These are phyloP conservation scores for Mystacornis crossleyi DNA, from an alignment of 2,113 vertebrate species.

Conservation along the genomic window DNA sequence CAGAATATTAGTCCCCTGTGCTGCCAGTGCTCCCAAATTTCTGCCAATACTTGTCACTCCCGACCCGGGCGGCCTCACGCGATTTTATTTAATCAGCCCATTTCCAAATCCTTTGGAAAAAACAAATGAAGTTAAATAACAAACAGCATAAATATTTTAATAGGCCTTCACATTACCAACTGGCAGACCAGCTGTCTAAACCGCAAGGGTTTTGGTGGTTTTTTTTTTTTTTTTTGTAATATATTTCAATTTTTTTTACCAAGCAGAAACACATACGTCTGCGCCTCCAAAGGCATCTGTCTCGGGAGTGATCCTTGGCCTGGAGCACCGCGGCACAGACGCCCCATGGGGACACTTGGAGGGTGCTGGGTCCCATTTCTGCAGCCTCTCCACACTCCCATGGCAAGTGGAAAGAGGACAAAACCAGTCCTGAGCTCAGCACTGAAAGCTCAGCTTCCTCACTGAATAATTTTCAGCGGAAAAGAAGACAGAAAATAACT, in stretches of 20 bases:
- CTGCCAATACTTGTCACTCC: slow-evolving; percentile 36
- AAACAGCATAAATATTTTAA: slow-evolving; percentile 65
- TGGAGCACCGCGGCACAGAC: fast-evolving
- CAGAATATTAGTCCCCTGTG: not conserved
- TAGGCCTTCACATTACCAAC: slow-evolving; percentile 57
- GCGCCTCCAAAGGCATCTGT: not conserved
- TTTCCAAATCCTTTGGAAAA: not conserved
- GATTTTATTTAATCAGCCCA: not conserved
- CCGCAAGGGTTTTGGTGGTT: not conserved
- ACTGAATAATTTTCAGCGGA: not conserved
- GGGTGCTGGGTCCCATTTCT: not conserved
- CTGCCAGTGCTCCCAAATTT: slow-evolving; percentile 5
- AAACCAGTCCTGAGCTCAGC: not conserved
- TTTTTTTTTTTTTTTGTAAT: not conserved
- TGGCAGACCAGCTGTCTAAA: slow-evolving; percentile 60
- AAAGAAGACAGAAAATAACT: not conserved
- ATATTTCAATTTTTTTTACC: not conserved
- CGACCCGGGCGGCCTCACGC: not conserved
- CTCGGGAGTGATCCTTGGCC: not conserved
- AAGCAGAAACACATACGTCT: not conserved
- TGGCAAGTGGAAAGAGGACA: fast-evolving
- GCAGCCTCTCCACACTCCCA: fast-evolving
- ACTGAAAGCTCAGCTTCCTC: not conserved
- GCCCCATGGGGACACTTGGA: fast-evolving
- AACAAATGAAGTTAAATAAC: slow-evolving; percentile 46